Percentiles rank a stretch among this genome's conserved stretches.
These are phyloP conservation scores for Chionis minor DNA, from an alignment of 2,113 vertebrate genomes.

Conservation along the genomic window DNA sequence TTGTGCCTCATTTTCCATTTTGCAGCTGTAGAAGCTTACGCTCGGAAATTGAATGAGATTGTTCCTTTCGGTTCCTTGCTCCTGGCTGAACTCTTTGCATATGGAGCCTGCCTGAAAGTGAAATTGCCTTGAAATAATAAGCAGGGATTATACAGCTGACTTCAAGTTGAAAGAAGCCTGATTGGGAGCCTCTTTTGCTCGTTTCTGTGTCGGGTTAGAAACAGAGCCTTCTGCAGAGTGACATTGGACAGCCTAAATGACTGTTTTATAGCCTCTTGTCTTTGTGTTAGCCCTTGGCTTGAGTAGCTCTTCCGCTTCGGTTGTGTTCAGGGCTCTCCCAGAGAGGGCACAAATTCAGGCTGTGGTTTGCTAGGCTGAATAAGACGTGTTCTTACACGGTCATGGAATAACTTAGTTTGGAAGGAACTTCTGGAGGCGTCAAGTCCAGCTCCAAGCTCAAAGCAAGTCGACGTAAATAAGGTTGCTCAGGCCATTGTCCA, in stretches of 20 bases:
- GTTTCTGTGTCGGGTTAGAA: not conserved
- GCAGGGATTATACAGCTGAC: not conserved
- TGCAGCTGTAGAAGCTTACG: constrained; percentile 2
- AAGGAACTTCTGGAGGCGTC: not conserved
- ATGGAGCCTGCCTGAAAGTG: not conserved
- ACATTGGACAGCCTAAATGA: not conserved
- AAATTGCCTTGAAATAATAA: constrained; percentile 39
- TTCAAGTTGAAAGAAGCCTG: not conserved
- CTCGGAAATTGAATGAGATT: not conserved
- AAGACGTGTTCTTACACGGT: not conserved
- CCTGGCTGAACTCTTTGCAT: constrained; percentile 18
- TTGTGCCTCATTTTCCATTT: not conserved
- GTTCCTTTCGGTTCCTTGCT: constrained; percentile 25
- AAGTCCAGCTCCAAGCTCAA: not conserved
- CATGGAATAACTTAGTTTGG: not conserved
- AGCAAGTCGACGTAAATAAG: not conserved
- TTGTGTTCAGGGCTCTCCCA: not conserved
- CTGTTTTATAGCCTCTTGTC: not conserved
- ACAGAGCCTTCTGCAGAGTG: not conserved
- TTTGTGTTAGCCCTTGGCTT: not conserved
- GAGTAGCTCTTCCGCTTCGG: not conserved
- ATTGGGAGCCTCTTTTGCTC: not conserved
- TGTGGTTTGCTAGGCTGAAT: not conserved
- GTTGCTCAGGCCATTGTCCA: not conserved
- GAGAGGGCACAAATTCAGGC: not conserved